These are phyloP conservation scores for Steinernema khuongi DNA, from an alignment of 1,140 invertebrate species.

Conservation along the genomic window DNA sequence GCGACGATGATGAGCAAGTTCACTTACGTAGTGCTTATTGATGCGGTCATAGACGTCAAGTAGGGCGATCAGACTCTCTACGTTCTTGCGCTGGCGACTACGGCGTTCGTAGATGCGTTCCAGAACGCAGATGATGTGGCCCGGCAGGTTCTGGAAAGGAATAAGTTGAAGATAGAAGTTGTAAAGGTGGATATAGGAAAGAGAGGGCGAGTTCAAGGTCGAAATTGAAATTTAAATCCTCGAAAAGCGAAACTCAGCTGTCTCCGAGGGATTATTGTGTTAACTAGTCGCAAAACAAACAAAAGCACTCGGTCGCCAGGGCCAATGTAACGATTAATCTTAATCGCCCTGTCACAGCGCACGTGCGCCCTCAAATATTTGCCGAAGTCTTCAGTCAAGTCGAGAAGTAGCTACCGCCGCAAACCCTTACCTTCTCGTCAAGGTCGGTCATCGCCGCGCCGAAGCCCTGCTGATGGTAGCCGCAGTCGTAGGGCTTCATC, in stretches of 20 bases:
- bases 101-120: constrained; percentile 2
- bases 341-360: constrained; percentile 6
- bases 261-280: constrained; percentile 9
- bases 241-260: not conserved
- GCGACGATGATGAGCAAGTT: not conserved
- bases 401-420: not conserved
- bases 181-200: too few species aligned
- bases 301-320: not conserved
- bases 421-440: not conserved
- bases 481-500: not conserved
- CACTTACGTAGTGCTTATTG: not conserved
- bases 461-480: not conserved
- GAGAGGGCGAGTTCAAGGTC: too few species aligned
- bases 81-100: not conserved
- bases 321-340: not conserved
- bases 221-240: not conserved
- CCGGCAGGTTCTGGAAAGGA: not conserved
- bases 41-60: not conserved
- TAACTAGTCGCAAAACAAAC: not conserved
- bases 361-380: constrained; percentile 14
- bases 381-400: not conserved
- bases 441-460: not conserved
- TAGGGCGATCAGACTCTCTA: not conserved
- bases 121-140: not conserved
- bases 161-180: not conserved